Evolutionary conservation across 2,113 vertebrate species (phyloP), one percentile per base, ranked within the genome.

Genomic region (Rynchops niger): DNA sequence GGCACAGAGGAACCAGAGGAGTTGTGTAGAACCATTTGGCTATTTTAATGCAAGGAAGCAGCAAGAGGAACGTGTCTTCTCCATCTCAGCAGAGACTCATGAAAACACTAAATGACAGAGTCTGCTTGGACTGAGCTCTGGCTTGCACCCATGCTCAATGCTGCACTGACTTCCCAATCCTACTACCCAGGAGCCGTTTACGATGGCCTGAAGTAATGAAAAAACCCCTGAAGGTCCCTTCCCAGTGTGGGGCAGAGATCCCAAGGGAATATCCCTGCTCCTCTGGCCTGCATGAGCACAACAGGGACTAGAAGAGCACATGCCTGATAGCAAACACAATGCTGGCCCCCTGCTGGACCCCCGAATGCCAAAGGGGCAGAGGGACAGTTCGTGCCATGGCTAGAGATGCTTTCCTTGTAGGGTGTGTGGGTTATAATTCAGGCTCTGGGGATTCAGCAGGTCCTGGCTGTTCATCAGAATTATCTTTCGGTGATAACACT

Each of bases 101-200:
- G 66, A 66, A 88, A 72, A 6, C 43, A 52, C 50, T 9, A 34
- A n/a, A 82, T 1, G 11, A 15, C 50, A 69, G 45, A 89, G 36
- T 55, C 73, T 4, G 10, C 58, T 88, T 4, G 80, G 63, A 62
- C 76, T 30, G 4, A 50, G 80, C 29, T 63, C 59, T 52, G 38
- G 9, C 43, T 83, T 38, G 32, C 25, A 56, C 76, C 49, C 53
- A 30, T 1, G 1, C 49, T 79, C 1, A 0, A 1, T 15, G 19
- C 47, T 29, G 69, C 73, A 65, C 16, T 11, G 61, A 38, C 50
- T 86, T 76, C 86, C 70, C n/a, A 50, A 9, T 47, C 62, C 66
- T 67, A 0, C 40, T 45, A 14, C 5, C 34, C 29, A 7, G 73
- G 70, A 85, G 55, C 0, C 0, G 2, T 16, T 58, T 66, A 29